phyloP scores from a whole-genome alignment of 2,113 vertebrate genomes.

The Natator depressus region DNA sequence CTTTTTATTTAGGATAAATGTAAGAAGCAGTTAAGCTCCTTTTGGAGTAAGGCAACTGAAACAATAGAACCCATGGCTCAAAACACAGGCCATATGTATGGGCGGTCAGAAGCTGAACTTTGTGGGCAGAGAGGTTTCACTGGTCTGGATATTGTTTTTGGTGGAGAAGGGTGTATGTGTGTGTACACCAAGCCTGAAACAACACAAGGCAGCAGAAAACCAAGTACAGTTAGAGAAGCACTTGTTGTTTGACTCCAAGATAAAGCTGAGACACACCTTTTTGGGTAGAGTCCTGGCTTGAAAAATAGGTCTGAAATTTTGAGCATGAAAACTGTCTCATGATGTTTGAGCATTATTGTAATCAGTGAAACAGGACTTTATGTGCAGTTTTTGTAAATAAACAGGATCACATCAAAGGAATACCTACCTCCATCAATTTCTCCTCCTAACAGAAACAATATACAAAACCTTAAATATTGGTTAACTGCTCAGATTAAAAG shows the following conservation, averaged over 20 bases:
- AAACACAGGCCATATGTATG: not conserved
- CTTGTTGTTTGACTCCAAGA: no score
- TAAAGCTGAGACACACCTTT: no score
- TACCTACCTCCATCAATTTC: not conserved
- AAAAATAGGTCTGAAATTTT: not conserved
- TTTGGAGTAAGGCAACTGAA: not conserved
- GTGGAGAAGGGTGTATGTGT: no score
- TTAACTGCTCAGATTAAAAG: slow-evolving; percentile 1
- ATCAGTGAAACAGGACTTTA: not conserved
- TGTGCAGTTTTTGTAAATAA: not conserved
- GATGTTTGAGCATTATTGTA: not conserved
- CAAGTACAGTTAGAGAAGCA: no score
- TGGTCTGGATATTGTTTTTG: not conserved
- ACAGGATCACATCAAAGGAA: not conserved
- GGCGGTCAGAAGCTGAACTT: not conserved
- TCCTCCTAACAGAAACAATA: not conserved
- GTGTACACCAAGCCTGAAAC: no score
- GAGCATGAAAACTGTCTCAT: not conserved
- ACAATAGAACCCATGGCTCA: not conserved
- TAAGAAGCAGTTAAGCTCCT: not conserved
- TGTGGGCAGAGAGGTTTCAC: not conserved
- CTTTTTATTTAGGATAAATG: not conserved
- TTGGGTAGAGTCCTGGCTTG: not conserved
- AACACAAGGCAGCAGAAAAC: no score
- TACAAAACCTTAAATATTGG: not conserved